These are phyloP conservation scores for Illadopsis cleaveri DNA, from an alignment of 2,113 vertebrate species.

Conservation along the genomic window DNA sequence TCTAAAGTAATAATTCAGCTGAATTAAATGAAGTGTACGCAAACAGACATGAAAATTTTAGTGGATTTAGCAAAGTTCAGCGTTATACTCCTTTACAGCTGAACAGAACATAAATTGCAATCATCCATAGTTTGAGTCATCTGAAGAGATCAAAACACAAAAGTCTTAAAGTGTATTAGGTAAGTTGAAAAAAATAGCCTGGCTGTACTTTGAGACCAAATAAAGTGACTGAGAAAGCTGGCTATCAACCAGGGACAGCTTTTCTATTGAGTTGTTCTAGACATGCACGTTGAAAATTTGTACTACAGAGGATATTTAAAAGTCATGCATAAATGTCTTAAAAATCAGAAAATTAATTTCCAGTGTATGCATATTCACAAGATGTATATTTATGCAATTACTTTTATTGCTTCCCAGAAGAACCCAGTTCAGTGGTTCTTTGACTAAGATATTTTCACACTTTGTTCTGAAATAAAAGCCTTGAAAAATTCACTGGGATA, in stretches of 20 bases:
- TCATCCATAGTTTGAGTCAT: neutral
- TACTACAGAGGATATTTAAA: neutral
- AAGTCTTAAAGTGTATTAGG: neutral
- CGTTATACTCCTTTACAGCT: neutral
- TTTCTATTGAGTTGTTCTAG: neutral
- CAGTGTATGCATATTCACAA: neutral
- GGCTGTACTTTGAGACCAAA: neutral
- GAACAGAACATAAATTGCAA: neutral
- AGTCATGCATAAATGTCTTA: neutral
- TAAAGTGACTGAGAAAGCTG: neutral
- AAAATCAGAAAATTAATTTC: neutral
- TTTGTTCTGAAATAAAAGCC: neutral
- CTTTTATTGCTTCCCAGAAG: neutral
- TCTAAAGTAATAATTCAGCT: neutral
- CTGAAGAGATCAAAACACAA: neutral
- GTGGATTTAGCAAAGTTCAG: neutral
- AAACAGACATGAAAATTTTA: neutral
- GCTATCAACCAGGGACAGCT: neutral
- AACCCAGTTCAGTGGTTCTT: neutral
- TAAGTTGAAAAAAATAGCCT: neutral
- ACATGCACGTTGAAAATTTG: neutral
- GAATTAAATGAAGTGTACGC: neutral
- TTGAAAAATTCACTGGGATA: neutral
- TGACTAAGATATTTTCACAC: neutral
- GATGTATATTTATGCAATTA: neutral